Conservation (phyloP, 2,113 vertebrate genomes). For the Parus major region DNA sequence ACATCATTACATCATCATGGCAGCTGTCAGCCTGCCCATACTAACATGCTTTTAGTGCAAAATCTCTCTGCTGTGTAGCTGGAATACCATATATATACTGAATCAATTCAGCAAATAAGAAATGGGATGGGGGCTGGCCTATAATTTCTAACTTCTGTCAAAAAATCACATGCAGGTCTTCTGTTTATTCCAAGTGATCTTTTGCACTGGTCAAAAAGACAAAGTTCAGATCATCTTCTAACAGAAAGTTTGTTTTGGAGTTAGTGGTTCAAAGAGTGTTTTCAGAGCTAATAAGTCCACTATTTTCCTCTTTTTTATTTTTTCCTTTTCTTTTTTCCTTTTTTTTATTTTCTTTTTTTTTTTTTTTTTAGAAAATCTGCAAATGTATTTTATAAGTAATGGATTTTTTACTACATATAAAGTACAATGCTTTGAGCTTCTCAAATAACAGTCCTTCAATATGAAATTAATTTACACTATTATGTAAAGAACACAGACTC, state of each 20-base stretch:
- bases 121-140: not conserved
- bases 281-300: not conserved
- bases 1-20: not conserved
- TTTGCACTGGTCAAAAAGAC: not conserved
- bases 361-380: not conserved
- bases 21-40: not conserved
- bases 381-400: not conserved
- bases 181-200: not conserved
- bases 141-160: not conserved
- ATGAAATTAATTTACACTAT: not conserved
- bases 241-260: constrained; percentile 26
- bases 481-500: not conserved
- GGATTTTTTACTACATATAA: not conserved
- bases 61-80: not conserved
- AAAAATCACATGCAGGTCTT: constrained; percentile 5
- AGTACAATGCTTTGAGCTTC: not conserved
- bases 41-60: not conserved
- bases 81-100: not conserved
- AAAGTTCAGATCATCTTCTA: constrained; percentile 23
- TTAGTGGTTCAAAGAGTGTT: not conserved
- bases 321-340: too few species aligned
- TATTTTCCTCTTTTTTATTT: not conserved
- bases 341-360: not conserved
- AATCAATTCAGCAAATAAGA: constrained; percentile 1
- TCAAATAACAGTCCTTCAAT: not conserved